phyloP scores from a whole-genome alignment of 2,888 invertebrate species.

The Campaea margaritaria region DNA sequence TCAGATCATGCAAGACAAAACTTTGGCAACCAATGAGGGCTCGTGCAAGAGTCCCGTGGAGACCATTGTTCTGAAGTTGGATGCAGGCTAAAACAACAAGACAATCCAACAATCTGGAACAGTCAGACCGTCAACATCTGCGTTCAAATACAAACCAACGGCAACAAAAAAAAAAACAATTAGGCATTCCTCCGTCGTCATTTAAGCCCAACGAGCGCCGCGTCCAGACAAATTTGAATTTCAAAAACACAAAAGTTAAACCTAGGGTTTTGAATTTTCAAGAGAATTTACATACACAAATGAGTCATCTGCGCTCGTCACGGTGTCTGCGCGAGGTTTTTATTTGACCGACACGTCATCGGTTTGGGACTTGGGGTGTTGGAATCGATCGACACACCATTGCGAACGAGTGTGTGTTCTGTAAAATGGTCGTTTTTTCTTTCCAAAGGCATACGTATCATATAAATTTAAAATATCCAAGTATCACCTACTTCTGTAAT shows the following conservation, averaged over 20 bases:
- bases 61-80: neutral
- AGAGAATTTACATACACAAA: slow-evolving; percentile 67
- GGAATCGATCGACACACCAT: slow-evolving; percentile 5
- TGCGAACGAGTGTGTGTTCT: neutral
- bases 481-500: too few species aligned
- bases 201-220: slow-evolving; percentile 38
- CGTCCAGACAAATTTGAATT: slow-evolving; percentile 46
- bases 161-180: slow-evolving; percentile 44
- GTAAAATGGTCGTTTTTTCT: too few species aligned
- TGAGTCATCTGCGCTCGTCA: slow-evolving; percentile 66
- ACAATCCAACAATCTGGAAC: slow-evolving; percentile 3
- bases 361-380: slow-evolving; percentile 3
- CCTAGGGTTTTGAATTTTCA: slow-evolving; percentile 52
- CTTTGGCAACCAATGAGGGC: neutral
- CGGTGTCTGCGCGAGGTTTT: slow-evolving; percentile 38
- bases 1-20: too few species aligned
- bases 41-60: neutral
- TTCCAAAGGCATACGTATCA: too few species aligned
- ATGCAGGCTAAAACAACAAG: neutral
- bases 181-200: slow-evolving; percentile 46
- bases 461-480: too few species aligned
- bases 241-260: slow-evolving; percentile 47
- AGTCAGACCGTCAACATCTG: slow-evolving; percentile 22
- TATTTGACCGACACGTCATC: slow-evolving; percentile 26
- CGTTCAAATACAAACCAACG: slow-evolving; percentile 9